Evolutionary conservation across 2,888 invertebrate species (phyloP).

Genomic region (Conchocele bisecta): DNA sequence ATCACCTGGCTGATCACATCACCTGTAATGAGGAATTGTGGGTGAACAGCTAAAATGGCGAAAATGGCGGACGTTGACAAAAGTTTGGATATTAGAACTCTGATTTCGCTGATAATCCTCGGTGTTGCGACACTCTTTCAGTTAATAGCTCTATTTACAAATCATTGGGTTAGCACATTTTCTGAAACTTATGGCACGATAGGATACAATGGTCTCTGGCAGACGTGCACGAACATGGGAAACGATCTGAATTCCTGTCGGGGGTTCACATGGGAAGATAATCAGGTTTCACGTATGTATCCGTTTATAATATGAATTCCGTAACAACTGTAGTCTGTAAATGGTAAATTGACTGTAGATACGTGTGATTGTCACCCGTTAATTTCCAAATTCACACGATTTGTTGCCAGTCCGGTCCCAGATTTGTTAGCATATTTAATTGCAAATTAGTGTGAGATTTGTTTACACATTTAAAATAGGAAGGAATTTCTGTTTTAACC

Average conservation of each 20-base stretch:
- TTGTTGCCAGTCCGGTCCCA: no score
- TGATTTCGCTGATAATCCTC: constrained; percentile 40
- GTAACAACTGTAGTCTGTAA: no score
- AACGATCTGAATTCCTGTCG: constrained; percentile 48
- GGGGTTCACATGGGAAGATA: constrained; percentile 65
- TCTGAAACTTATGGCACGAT: constrained; percentile 47
- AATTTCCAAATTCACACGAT: no score
- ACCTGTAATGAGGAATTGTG: constrained; percentile 30
- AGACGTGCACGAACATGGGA: constrained; percentile 57
- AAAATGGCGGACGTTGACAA: constrained; percentile 12
- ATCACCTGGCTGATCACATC: constrained; percentile 45
- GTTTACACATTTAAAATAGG: no score
- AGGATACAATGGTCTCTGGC: constrained; percentile 63
- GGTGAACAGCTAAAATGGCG: constrained; percentile 55
- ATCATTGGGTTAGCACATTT: constrained; percentile 60
- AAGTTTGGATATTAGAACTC: constrained; percentile 29
- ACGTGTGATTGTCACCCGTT: no score
- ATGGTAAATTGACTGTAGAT: no score
- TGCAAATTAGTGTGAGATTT: no score
- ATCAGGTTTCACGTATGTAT: constrained; percentile 66
- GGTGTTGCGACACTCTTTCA: constrained; percentile 53
- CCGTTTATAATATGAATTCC: no score
- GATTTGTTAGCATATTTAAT: no score
- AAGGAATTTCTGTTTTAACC: no score
- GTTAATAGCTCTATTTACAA: constrained; percentile 44